Base-by-base conservation (phyloP, 35 echinoderm and acorn worm genomes). In the Apostichopus californicus region DNA sequence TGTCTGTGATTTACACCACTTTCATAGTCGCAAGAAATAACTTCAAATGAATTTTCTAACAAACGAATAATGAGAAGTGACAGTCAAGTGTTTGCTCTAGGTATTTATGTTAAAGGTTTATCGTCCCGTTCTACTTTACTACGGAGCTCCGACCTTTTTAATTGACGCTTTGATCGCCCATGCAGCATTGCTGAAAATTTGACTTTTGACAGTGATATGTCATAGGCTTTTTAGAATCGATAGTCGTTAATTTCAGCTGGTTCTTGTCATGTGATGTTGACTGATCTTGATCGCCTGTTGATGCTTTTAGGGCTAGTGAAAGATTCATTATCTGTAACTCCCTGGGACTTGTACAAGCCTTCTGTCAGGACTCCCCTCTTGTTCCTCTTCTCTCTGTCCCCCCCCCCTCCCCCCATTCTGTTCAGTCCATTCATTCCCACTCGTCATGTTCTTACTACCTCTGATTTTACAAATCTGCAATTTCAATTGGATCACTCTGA, bases 101-200 rank as follows among this genome's bases (percentile, higher is more conserved):
- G 21, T 75, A 75, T 75, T 75, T 75, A 75, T 75, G 71, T 75
- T 75, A 75, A 75, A 75, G 17, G 71, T 75, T 75, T 75, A 75
- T 75, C 18, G 71, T 6, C 20, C 13, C 20, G 71, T 22, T 75
- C 71, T 75, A 75, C 71, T 75, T 75, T 22, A 75, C 20, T 75
- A 75, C 20, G 2, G n/a, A n/a, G 71, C 71, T 75, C n/a, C 71
- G n/a, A 68, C 64, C 5, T 75, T n/a, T 8, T 75, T 75, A 75
- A 75, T 75, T 75, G 71, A 22, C 71, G 17, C 20, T 75, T 75
- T 75, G 71, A 75, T 75, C n/a, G 71, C 6, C 71, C 71, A 22
- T 4, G 71, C 6, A 75, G 71, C 71, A 18, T 18, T 20, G 71
- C 71, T 75, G 71, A 75, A 75, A 75, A 20, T 75, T 22, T 22